Evolutionary conservation across 2,888 invertebrate genomes (phyloP), one percentile per base, ranked within the genome.

Genomic region (Eristalis tenax): DNA sequence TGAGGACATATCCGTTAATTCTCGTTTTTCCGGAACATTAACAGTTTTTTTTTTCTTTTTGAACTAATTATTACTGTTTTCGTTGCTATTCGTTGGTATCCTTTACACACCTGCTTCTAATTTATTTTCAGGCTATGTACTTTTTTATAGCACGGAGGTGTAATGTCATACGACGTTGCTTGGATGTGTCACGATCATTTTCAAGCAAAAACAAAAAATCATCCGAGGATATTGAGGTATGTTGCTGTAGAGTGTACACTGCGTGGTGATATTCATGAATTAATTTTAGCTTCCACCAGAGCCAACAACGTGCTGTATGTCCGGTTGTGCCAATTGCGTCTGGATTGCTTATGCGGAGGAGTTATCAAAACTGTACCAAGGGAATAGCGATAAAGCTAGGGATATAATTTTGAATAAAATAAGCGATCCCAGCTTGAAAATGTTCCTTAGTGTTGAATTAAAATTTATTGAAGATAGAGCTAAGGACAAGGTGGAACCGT

Each of bases 301-400:
- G 79, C 98, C 98, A 0, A 96, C 97, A 2, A 96, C 95, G 32
- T 99, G 98, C 92, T 99, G 98, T 91, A 96, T 96, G 95, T 97
- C 97, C 0, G 98, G 98, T 0, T 99, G 99, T 93, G 94, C 96
- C 0, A 98, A 98, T 93, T 99, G 99, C 92, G 98, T 99, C 5
- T 98, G 97, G 96, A 95, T 99, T 71, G 95, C 96, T 18, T 98
- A 98, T 94, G 98, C 98, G 0, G 96, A 98, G 90, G 95, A 96
- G 26, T 90, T 98, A 63, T 94, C 94, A 4, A 94, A 94, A 89
- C 93, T 95, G 90, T 92, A 95, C 13, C 93, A 94, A 88, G 95
- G 96, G 89, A 96, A 96, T 22, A 96, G 96, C 0, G 95, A 95
- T 68, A 94, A 95, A 76, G 95, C 96, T 0, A 94, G 95, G 38